Evolutionary conservation across 2,113 vertebrate species (phyloP), one percentile per base, ranked within the genome.

Genomic region (Lipophrys pholis): DNA sequence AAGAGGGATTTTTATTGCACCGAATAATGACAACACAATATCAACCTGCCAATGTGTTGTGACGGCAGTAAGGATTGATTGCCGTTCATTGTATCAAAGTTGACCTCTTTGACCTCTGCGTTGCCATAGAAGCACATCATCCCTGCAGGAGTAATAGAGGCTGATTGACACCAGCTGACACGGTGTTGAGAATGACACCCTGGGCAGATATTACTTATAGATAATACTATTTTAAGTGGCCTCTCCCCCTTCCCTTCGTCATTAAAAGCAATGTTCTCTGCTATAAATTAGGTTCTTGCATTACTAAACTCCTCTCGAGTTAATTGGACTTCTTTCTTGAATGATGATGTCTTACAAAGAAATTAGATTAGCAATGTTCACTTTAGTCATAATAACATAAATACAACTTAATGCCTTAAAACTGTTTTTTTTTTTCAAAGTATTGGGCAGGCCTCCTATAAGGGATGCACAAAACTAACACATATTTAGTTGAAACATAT

Each of bases 1-100:
- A 53, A 59, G 62, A 83, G 76, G 67, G 81, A 84, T 85, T 87
- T 85, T 86, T 82, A 67, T 67, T 59, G 70, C 84, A 6, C 50
- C 80, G 62, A 81, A 87, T 90, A 91, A 89, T 74, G 86, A 89
- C 88, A 82, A 70, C 75, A 85, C 83, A 88, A 84, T 90, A 89
- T 90, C 57, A 53, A 58, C 56, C 61, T 59, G 64, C 73, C 80
- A 63, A 73, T 57, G 84, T 73, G 74, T 74, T 64, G 80, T n/a
- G 8, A 76, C 56, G 21, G 78, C 78, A 78, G 62, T 65, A 85
- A 87, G 50, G 58, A 90, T 90, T 48, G 70, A 69, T 50, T 79
- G 53, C 8, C 49, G 63, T 43, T 76, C 41, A 77, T 83, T 85
- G 70, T 84, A 84, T 86, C 81, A 80, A 78, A 43, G 51, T 48